Conservation (phyloP, 2,113 vertebrate genomes). For the Oryzias curvinotus region DNA sequence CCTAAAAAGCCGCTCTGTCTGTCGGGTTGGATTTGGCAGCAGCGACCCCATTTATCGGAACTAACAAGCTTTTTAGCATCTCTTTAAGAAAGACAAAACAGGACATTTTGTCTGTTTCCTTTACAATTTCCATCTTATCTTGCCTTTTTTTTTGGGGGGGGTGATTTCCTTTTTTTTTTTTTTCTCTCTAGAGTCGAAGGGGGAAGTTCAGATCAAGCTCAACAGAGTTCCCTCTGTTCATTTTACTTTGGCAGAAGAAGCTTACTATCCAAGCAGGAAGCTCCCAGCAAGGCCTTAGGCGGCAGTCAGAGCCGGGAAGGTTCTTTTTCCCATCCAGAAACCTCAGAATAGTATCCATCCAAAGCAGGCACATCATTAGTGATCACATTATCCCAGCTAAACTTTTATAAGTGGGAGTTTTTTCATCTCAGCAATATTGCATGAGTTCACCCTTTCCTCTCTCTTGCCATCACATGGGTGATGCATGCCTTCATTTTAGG, state of each 20-base stretch:
- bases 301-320: slow-evolving; percentile 42
- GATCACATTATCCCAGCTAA: slow-evolving; percentile 9
- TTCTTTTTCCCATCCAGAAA: slow-evolving; percentile 29
- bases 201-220: slow-evolving; percentile 53
- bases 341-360: slow-evolving; percentile 43
- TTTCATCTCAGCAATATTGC: too few relatives aligned
- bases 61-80: slow-evolving; percentile 10
- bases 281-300: slow-evolving; percentile 52
- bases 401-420: neutral
- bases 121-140: neutral
- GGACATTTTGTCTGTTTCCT: neutral
- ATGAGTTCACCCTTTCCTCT: too few relatives aligned
- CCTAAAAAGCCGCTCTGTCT: slow-evolving; percentile 41
- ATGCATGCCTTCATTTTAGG: neutral
- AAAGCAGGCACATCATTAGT: slow-evolving; percentile 8
- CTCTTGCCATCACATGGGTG: too few relatives aligned
- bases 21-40: slow-evolving; percentile 54
- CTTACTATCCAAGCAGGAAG: slow-evolving; percentile 36
- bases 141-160: neutral
- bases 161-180: slow-evolving; percentile 22
- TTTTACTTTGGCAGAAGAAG: slow-evolving; percentile 35
- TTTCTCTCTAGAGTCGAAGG: slow-evolving; percentile 21
- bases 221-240: slow-evolving; percentile 23
- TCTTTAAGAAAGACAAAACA: neutral
- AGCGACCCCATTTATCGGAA: slow-evolving; percentile 48